Percentiles rank a stretch among this genome's conserved stretches.
Conservation (phyloP, 2,888 invertebrate genomes). For the Drosophila nr. medialis region DNA sequence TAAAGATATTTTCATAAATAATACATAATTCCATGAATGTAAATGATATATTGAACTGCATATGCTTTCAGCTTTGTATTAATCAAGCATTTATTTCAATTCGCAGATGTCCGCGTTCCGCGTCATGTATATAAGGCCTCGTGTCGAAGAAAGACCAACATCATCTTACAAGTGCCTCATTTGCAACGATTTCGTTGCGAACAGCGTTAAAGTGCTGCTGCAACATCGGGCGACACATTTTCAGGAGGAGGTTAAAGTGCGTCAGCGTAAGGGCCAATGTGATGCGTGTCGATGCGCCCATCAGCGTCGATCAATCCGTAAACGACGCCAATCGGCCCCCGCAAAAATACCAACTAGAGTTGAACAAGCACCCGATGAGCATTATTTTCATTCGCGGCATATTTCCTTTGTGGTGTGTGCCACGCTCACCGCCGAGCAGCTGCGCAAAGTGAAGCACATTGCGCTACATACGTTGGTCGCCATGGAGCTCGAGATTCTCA, state of each 20-base stretch:
- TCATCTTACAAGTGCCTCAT: background rate
- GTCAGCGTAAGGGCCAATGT: accelerated
- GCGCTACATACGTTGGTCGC: accelerated
- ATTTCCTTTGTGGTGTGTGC: background rate
- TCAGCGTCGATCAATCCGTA: background rate
- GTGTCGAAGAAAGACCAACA: background rate
- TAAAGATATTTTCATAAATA: background rate
- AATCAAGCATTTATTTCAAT: background rate
- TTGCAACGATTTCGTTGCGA: background rate
- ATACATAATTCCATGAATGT: background rate
- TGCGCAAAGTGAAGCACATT: background rate
- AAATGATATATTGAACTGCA: background rate
- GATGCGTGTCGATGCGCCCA: too few species aligned
- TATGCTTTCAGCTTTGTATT: background rate
- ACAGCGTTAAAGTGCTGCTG: background rate
- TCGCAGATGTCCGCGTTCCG: background rate
- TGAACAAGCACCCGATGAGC: background rate
- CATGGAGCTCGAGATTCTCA: background rate
- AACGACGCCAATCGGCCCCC: background rate
- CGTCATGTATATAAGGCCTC: background rate
- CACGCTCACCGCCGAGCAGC: background rate
- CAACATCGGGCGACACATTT: background rate
- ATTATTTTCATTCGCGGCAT: background rate
- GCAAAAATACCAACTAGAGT: background rate
- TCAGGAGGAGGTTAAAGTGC: background rate